Conservation (phyloP, 2,797 vertebrate species). For the Tokudaia tokunoshimensis region DNA sequence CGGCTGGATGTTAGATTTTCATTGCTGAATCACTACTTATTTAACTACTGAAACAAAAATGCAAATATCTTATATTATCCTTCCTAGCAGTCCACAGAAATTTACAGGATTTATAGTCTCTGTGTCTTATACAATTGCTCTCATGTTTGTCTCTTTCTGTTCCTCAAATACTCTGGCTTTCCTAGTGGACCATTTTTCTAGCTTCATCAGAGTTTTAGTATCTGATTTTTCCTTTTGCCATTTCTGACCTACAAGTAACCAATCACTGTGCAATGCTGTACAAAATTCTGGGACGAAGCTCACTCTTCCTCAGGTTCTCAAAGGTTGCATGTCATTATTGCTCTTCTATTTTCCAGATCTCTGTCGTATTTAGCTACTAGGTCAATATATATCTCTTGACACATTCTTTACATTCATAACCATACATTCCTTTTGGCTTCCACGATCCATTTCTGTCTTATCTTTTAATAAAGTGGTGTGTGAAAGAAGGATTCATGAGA, state of each 20-base stretch:
- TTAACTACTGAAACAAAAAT: conserved; percentile 59
- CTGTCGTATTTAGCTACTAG: background rate
- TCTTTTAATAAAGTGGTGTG: conserved; percentile 35
- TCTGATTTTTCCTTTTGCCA: conserved; percentile 6
- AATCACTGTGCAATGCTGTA: background rate
- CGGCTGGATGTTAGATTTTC: conserved; percentile 54
- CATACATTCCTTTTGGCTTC: conserved; percentile 34
- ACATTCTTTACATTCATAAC: conserved; percentile 28
- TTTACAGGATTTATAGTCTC: conserved; percentile 6
- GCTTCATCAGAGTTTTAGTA: conserved; percentile 44
- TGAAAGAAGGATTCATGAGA: conserved; percentile 45
- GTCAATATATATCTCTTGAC: conserved; percentile 18
- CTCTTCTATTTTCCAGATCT: conserved; percentile 12
- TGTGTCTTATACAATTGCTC: background rate
- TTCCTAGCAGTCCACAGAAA: conserved; percentile 49
- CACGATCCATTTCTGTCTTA: conserved; percentile 22
- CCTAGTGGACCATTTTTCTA: conserved; percentile 1
- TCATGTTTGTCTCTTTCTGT: background rate
- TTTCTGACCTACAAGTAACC: conserved; percentile 46
- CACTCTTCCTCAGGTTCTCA: conserved; percentile 31
- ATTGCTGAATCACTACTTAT: conserved; percentile 7
- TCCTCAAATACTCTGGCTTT: conserved; percentile 43
- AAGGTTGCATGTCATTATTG: background rate
- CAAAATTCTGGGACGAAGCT: conserved; percentile 13
- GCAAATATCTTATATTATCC: conserved; percentile 26